phyloP scores from a whole-genome alignment of 2,888 invertebrate species.

The Steinernema carpocapsae region DNA sequence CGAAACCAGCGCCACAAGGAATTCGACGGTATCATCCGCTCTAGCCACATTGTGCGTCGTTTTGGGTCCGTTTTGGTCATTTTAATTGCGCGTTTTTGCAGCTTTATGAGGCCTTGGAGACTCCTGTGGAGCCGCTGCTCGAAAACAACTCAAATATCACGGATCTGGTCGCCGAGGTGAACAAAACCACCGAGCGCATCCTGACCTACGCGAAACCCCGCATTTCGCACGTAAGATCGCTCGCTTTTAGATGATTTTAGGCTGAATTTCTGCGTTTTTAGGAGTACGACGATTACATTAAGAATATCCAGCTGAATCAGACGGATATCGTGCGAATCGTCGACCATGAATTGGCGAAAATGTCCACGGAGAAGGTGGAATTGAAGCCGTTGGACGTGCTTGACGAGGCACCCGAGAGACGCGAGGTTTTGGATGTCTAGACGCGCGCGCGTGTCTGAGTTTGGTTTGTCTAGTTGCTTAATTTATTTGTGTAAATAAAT shows the following conservation, averaged over 20 bases:
- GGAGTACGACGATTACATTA: conserved; percentile 31
- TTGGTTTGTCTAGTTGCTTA: no score
- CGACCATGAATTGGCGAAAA: conserved; percentile 34
- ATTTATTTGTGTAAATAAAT: conserved; percentile 13
- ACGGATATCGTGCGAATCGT: conserved; percentile 44
- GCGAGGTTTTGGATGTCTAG: not conserved
- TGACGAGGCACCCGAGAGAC: not conserved
- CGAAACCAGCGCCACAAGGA: conserved; percentile 43
- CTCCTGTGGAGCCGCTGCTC: conserved; percentile 22
- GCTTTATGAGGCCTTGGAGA: conserved; percentile 44
- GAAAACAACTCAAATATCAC: conserved; percentile 18
- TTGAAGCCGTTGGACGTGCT: not conserved
- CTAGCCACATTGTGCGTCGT: conserved; percentile 42
- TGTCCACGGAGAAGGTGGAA: not conserved
- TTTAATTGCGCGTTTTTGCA: conserved; percentile 3
- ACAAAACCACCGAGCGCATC: conserved; percentile 24
- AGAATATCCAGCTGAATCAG: conserved; percentile 40
- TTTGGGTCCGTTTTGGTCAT: not conserved
- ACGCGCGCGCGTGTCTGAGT: no score
- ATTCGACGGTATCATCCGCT: conserved; percentile 44
- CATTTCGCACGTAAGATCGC: conserved; percentile 14
- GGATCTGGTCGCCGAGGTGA: conserved; percentile 14
- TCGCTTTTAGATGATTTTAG: not conserved
- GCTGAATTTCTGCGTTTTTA: not conserved
- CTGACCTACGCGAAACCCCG: conserved; percentile 7